Conservation (phyloP, 2,797 vertebrate genomes). For the Lithobates sylvaticus region DNA sequence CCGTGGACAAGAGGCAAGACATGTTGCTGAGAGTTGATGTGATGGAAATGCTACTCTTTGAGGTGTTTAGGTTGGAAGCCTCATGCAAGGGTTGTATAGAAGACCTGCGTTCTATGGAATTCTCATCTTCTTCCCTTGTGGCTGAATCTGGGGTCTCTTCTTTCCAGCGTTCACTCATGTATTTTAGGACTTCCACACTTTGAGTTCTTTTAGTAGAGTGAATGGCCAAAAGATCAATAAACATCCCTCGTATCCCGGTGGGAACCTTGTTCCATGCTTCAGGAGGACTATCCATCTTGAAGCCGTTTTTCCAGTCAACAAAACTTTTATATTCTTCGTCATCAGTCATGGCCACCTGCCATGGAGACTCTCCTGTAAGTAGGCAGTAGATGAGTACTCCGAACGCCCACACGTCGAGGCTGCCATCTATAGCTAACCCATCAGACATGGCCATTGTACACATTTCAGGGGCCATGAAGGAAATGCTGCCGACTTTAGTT, state of each 20-base stretch:
- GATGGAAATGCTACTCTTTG: no score
- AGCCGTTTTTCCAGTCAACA: neutral
- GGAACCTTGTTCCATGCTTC: neutral
- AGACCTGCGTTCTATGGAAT: no score
- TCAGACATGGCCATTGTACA: neutral
- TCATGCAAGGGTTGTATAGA: no score
- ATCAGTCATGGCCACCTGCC: neutral
- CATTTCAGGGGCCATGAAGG: conserved; percentile 5
- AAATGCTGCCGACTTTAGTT: neutral
- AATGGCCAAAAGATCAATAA: neutral
- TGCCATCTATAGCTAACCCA: neutral
- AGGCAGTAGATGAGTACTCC: neutral
- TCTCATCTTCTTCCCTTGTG: no score
- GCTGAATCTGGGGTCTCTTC: no score
- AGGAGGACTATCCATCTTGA: neutral
- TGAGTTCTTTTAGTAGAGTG: neutral
- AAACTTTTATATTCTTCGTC: neutral
- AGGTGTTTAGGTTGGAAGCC: no score
- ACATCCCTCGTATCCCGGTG: neutral
- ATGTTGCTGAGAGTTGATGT: no score
- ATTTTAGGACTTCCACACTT: neutral
- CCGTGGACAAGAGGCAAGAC: no score
- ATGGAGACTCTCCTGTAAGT: neutral
- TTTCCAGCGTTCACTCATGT: neutral
- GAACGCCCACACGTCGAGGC: neutral